Conservation (phyloP, 2,888 invertebrate species). For the Rotaria magnacalcarata region DNA sequence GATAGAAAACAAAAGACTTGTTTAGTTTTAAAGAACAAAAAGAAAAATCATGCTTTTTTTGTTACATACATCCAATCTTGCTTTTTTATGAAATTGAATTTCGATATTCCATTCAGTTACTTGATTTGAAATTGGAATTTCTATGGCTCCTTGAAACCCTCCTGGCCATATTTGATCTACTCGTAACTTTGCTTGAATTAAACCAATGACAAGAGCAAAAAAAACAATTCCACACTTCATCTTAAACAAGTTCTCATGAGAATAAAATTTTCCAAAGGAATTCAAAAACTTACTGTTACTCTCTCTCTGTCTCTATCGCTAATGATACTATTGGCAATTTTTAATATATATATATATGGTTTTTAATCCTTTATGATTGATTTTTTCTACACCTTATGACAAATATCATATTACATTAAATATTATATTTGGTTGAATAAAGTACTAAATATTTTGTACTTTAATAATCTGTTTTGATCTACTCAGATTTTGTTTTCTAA, state of each 20-base stretch:
- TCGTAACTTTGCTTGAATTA: not conserved
- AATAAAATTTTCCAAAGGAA: not conserved
- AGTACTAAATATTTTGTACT: too few relatives aligned
- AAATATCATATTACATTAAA: not conserved
- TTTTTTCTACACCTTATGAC: not conserved
- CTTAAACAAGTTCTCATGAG: not conserved
- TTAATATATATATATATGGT: not conserved
- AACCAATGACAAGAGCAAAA: not conserved
- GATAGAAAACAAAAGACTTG: too few relatives aligned
- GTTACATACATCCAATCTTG: not conserved
- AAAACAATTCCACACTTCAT: not conserved
- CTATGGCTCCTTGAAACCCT: slow-evolving; percentile 4
- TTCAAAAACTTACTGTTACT: not conserved
- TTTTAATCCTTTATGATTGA: not conserved
- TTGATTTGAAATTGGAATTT: not conserved
- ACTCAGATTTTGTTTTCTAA: too few relatives aligned
- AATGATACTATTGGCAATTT: not conserved
- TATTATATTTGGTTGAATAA: not conserved
- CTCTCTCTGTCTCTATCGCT: too few relatives aligned
- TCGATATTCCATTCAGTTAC: not conserved
- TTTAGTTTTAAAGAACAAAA: too few relatives aligned
- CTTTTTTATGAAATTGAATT: not conserved
- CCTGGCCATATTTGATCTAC: not conserved
- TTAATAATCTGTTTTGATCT: too few relatives aligned
- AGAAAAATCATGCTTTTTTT: too few relatives aligned